Evolutionary conservation across 2,797 vertebrate species (phyloP).

Genomic region (Zalophus californianus): DNA sequence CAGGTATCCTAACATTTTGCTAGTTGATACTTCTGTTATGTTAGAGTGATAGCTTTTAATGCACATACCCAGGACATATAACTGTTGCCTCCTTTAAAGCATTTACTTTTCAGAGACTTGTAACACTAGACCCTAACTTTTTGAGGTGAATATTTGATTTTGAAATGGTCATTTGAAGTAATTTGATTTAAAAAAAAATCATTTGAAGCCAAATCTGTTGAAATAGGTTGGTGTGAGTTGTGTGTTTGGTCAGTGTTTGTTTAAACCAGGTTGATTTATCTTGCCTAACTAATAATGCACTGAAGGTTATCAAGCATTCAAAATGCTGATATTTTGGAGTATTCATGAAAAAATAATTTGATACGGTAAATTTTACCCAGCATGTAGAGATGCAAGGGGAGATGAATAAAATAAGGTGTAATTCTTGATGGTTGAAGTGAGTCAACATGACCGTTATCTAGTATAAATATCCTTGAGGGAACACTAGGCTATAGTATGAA

Average conservation of each 20-base stretch:
- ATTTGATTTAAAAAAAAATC: background rate
- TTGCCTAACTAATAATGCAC: background rate
- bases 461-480: background rate
- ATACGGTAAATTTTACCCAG: background rate
- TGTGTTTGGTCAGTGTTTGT: background rate
- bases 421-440: background rate
- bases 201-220: conserved; percentile 15
- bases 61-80: background rate
- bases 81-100: background rate
- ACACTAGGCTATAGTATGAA: background rate
- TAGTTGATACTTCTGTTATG: background rate
- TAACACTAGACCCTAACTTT: background rate
- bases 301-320: background rate
- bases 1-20: background rate
- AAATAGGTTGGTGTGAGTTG: conserved; percentile 14
- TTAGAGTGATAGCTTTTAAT: conserved; percentile 12
- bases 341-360: background rate
- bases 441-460: background rate
- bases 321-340: conserved; percentile 33
- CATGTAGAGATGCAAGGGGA: background rate
- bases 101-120: background rate
- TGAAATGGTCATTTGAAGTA: background rate
- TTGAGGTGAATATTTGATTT: conserved; percentile 1
- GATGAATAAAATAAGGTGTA: background rate
- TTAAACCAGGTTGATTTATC: conserved; percentile 24